Conservation (phyloP, 1,140 invertebrate species). For the Zophobas atratus region DNA sequence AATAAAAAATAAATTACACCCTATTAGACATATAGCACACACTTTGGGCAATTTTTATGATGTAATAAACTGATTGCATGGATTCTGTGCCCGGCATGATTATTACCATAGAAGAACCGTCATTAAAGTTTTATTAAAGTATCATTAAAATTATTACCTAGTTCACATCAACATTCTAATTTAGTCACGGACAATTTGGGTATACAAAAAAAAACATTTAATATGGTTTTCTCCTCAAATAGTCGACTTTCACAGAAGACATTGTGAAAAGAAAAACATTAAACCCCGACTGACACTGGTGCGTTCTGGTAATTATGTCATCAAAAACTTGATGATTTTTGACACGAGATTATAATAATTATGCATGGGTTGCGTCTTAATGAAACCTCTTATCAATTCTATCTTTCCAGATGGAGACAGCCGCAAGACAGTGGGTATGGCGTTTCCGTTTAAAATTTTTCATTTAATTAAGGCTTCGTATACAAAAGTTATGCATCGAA, state of each 20-base stretch:
- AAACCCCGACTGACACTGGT: slow-evolving; percentile 7
- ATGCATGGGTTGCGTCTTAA: slow-evolving; percentile 24
- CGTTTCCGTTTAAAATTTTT: slow-evolving; percentile 37
- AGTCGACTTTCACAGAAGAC: slow-evolving; percentile 4
- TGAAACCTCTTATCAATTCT: slow-evolving; percentile 44
- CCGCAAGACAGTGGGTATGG: slow-evolving; percentile 3
- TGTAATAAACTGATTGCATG: slow-evolving; percentile 28
- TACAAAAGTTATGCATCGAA: slow-evolving; percentile 12
- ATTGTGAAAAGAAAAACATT: not conserved
- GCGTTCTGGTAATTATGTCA: slow-evolving; percentile 41
- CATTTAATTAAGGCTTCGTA: slow-evolving; percentile 30
- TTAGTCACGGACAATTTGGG: slow-evolving; percentile 47
- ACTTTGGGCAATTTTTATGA: slow-evolving; percentile 26
- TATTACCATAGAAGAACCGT: slow-evolving; percentile 17
- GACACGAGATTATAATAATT: slow-evolving; percentile 43
- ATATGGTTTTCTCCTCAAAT: slow-evolving; percentile 39
- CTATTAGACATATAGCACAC: slow-evolving; percentile 14
- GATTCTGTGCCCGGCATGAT: slow-evolving; percentile 17
- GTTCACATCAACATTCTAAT: slow-evolving; percentile 47
- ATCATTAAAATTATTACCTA: slow-evolving; percentile 46
- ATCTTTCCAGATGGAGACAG: slow-evolving; percentile 44
- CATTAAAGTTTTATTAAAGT: slow-evolving; percentile 45
- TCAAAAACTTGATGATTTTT: slow-evolving; percentile 46
- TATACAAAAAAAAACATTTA: slow-evolving; percentile 22
- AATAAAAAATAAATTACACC: slow-evolving; percentile 6